These are phyloP conservation scores for Cerceris ruficornis DNA, from an alignment of 2,888 invertebrate species.

Conservation along the genomic window DNA sequence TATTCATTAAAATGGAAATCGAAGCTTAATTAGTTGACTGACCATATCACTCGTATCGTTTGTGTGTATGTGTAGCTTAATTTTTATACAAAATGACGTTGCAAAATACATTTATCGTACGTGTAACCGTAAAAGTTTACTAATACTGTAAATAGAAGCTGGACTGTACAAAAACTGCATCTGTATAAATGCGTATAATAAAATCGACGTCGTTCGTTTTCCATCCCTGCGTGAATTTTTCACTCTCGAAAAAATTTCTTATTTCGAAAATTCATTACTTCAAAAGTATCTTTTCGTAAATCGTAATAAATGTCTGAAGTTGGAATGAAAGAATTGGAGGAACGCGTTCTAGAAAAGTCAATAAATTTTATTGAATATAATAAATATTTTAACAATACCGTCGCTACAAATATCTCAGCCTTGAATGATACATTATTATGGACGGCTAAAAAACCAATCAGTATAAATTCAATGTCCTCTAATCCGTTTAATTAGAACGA, in stretches of 20 bases:
- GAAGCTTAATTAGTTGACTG: conserved; percentile 9
- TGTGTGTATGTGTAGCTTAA: conserved; percentile 38
- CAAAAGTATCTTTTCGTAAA: no score
- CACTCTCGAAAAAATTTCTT: no score
- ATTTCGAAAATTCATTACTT: no score
- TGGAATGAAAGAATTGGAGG: neutral
- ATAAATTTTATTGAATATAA: conserved; percentile 20
- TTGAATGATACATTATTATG: conserved; percentile 15
- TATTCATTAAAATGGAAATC: neutral
- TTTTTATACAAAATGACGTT: conserved; percentile 60
- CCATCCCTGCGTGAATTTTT: no score
- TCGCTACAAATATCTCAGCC: conserved; percentile 12
- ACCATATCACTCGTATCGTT: conserved; percentile 62
- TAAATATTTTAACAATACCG: conserved; percentile 19
- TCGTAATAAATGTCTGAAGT: neutral
- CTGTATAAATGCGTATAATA: no score
- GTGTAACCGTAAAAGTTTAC: conserved; percentile 13
- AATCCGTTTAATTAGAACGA: no score
- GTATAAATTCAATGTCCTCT: conserved; percentile 1
- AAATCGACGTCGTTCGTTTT: no score
- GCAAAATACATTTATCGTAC: conserved; percentile 17
- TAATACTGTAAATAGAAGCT: neutral
- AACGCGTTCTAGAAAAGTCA: conserved; percentile 2
- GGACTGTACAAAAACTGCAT: neutral
- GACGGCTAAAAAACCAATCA: conserved; percentile 16